Percentiles rank a stretch among this genome's conserved stretches.
Evolutionary conservation across 2,888 invertebrate genomes (phyloP).

Genomic region (Bombyx huttoni): DNA sequence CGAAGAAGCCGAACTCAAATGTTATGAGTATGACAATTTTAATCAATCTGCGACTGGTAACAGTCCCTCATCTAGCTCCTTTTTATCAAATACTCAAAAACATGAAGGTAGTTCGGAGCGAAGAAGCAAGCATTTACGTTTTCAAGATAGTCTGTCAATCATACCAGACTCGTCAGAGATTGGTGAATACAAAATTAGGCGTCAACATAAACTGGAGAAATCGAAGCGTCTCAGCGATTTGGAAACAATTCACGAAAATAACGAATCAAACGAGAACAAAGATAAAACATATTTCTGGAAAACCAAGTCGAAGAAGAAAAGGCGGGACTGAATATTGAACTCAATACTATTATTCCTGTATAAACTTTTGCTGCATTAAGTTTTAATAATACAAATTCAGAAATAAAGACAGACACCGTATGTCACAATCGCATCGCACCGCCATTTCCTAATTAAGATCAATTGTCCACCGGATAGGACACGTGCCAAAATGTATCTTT

Average conservation of each 20-base stretch:
- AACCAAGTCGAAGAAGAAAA: slow-evolving; percentile 22
- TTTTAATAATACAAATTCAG: not conserved
- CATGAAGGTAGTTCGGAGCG: not conserved
- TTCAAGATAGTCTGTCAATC: slow-evolving; percentile 30
- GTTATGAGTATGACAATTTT: slow-evolving; percentile 19
- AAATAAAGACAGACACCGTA: slow-evolving; percentile 19
- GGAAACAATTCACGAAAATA: slow-evolving; percentile 13
- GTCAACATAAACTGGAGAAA: not conserved
- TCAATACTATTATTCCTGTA: not conserved
- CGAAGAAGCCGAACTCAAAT: slow-evolving; percentile 28
- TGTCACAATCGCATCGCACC: slow-evolving; percentile 34
- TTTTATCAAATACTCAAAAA: not conserved
- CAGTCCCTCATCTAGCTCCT: not conserved
- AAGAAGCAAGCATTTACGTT: slow-evolving; percentile 32
- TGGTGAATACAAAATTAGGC: not conserved
- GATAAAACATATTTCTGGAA: slow-evolving; percentile 38
- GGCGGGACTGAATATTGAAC: slow-evolving; percentile 7
- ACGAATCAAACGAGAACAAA: slow-evolving; percentile 15
- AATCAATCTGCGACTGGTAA: not conserved
- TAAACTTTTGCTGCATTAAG: not conserved
- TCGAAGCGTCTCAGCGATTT: slow-evolving; percentile 6
- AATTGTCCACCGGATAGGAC: slow-evolving; percentile 67
- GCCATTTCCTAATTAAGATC: slow-evolving; percentile 69
- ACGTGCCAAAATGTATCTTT: slow-evolving; percentile 68
- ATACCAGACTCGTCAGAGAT: slow-evolving; percentile 15